Percentiles rank a stretch among this genome's conserved stretches.
phyloP scores from a whole-genome alignment of 2,113 vertebrate species.

The Dipodomys spectabilis region DNA sequence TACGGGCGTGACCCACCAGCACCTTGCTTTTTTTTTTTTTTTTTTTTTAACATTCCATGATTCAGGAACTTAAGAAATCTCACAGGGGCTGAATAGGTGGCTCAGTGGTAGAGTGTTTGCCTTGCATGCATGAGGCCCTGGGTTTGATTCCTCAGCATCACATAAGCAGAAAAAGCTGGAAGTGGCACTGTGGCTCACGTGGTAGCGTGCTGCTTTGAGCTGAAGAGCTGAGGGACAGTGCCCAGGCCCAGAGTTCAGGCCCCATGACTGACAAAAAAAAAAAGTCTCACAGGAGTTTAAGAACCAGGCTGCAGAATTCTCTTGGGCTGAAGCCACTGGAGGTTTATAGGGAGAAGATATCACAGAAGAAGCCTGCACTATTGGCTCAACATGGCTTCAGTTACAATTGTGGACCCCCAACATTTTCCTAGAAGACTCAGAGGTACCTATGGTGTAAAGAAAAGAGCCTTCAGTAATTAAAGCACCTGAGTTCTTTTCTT shows the following conservation, averaged over 20 bases:
- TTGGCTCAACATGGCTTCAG: background rate
- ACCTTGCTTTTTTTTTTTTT: background rate
- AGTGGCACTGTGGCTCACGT: too few species aligned
- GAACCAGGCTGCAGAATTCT: background rate
- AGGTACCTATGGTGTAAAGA: background rate
- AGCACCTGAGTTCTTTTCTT: background rate
- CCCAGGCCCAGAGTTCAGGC: too few species aligned
- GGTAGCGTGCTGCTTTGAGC: too few species aligned
- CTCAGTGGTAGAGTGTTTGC: too few species aligned
- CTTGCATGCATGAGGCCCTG: too few species aligned
- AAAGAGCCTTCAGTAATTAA: background rate
- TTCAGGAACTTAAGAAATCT: too few species aligned
- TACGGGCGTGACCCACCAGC: too few species aligned
- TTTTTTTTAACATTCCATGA: background rate
- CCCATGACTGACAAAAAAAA: too few species aligned
- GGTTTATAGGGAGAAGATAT: background rate
- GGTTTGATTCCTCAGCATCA: too few species aligned
- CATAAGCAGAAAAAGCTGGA: too few species aligned
- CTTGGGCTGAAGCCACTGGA: background rate
- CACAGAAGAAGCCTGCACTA: background rate
- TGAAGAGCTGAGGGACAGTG: too few species aligned
- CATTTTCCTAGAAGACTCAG: constrained; percentile 25
- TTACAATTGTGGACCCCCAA: background rate
- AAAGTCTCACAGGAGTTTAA: background rate
- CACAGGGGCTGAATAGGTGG: too few species aligned